Base-by-base conservation (phyloP, 2,113 vertebrate genomes). In the Misgurnus anguillicaudatus region DNA sequence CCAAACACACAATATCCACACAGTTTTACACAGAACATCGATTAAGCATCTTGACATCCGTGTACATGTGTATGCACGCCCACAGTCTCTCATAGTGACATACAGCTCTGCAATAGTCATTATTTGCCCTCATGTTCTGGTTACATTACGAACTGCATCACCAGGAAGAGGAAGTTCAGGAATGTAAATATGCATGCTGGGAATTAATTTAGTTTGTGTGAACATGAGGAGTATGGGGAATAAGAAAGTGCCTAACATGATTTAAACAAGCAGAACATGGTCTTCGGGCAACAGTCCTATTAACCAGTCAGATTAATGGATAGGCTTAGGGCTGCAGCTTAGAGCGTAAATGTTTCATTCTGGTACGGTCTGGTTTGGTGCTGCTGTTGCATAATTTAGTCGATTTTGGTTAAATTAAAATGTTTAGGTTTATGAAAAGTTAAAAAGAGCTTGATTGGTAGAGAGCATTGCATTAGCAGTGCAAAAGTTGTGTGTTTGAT, bases 171-270 rank as follows among this genome's bases (percentile, higher is more conserved):
- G 21, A 74, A 58, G 39, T 39, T 24, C 71, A 74, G 19, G 38
- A 55, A 76, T 38, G 68, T 48, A 47, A 48, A 58, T 61, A 74
- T 16, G 57, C 3, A 61, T 60, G 57, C 71, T 31, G 10, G 71
- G 55, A 39, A 58, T 58, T 1, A 58, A 72, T 61, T 61, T 13
- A 45, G 13, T 61, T 74, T 58, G 55, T 45, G n/a, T 53, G 75
- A 65, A 39, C 16, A 39, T 51, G 21, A 48, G 63, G 66, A 70
- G 16, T 38, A 55, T 17, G 51, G 48, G 41, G 39, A 53, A 58
- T 4, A 4, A 16, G 47, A 55, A 16, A 76, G 14, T 4, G 4
- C 24, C 24, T 31, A 31, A 31, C 24, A 31, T 31, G 24, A 31
- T 31, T 31, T 31, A 31, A 1, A 31, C 24, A 31, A 31, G 24